Evolutionary conservation across 2,797 vertebrate genomes (phyloP), one percentile per base, ranked within the genome.

Genomic region (Tiaroga cobitis): DNA sequence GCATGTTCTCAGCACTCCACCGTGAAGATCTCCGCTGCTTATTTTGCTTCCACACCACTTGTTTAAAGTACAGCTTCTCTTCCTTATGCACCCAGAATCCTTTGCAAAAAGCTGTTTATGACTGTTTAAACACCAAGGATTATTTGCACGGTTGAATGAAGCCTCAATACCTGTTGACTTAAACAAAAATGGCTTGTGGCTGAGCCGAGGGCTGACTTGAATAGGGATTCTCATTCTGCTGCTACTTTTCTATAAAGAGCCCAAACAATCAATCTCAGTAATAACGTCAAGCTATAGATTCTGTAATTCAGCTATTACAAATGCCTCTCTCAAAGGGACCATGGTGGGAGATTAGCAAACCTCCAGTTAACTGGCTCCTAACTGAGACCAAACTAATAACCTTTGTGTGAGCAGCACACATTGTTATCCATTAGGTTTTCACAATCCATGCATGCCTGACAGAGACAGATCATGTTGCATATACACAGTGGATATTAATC

Each of bases 31-130:
- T 86, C 87, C 86, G 90, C 75, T 88, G 90, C 87, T 92, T 92
- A 89, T 93, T 94, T 93, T 92, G 82, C 87, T 90, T 91, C 77
- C 54, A 89, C 73, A 67, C 82, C 85, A 81, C 84, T 90, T 91
- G 89, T 92, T 92, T 91, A 92, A 91, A 86, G 90, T 87, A 88
- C 87, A 89, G 61, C 65, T 89, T 92, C 90, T 88, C 90, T 89
- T 90, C 84, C 68, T 51, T 72, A 80, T 74, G 56, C 67, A 43
- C 43, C 43, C 46, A 29, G 80, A 83, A 37, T 84, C 18, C 41
- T 54, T 43, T 63, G 26, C 13, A 67, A 70, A 51, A 75, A 76
- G 32, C 74, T 73, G 82, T 65, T 32, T 32, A 32, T 29, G 26
- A 18, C 61, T 41, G 49, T 13, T 15, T n/a, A 29, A 70, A 32